Evolutionary conservation across 2,888 invertebrate species (phyloP), one percentile per base, ranked within the genome.

Genomic region (Leptinotarsa rubiginosa): DNA sequence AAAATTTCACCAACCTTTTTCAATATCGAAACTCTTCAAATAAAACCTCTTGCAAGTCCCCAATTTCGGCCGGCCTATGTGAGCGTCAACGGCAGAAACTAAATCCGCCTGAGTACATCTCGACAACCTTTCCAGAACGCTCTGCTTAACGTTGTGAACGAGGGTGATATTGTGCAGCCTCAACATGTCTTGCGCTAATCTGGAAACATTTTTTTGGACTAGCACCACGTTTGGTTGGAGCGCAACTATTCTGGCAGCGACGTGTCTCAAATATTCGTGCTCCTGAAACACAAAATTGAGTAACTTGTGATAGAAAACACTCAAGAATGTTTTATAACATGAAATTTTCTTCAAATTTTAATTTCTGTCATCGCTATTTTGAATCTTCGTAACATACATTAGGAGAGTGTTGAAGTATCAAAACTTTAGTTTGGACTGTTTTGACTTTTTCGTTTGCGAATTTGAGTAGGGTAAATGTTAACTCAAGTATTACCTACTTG

Each of bases 151-250:
- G 86, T 96, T 96, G 65, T 95, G 89, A 0, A 97, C 94, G 15
- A 99, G 89, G 0, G 97, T 96, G n/a, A 97, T 94, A 49, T 94
- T 94, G 73, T 91, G 90, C 83, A 91, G 91, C 76, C 95, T 90
- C 70, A 99, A 89, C 84, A 95, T 92, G 83, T 97, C 96, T 88
- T 97, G 97, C 15, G 98, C 98, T 56, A 81, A 90, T 85, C 90
- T 94, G 81, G 95, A 93, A 12, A 97, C 97, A 68, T 94, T 93
- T 79, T 96, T 95, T 84, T 97, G 96, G 0, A 97, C 97, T 52
- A 99, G 88, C 47, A 99, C 94, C 47, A 99, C 91, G 83, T 95
- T 92, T 0, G 99, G 97, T 52, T 93, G 92, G 74, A 97, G 90
- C 18, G 95, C 93, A 47, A 92, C 91, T 68, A 98, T 96, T 81